A percentile compares a stretch with the other conserved stretches of the same genome.
These are phyloP conservation scores for Boleophthalmus pectinirostris DNA, from an alignment of 2,113 vertebrate species.

Conservation along the genomic window DNA sequence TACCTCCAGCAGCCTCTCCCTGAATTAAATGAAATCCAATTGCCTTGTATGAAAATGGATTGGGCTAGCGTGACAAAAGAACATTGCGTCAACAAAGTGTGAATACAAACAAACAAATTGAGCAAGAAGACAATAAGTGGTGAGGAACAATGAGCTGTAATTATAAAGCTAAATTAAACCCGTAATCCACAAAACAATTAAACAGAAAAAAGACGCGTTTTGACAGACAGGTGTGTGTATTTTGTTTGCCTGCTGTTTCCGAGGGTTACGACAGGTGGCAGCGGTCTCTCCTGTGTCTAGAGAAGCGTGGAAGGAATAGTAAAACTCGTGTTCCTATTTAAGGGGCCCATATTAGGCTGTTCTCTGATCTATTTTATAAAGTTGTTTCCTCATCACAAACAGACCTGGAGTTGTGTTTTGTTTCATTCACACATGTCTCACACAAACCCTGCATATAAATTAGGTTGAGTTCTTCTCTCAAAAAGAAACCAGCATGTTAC, in stretches of 20 bases:
- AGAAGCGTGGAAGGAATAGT: conserved; percentile 53
- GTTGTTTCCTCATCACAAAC: no score
- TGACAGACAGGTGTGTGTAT: conserved; percentile 49
- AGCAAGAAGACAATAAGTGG: conserved; percentile 66
- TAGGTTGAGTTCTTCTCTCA: no score
- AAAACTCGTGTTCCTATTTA: conserved; percentile 66
- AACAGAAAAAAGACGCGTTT: conserved; percentile 28
- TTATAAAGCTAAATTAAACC: conserved; percentile 68
- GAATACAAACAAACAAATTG: conserved; percentile 73
- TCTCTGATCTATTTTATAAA: no score
- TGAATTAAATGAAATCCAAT: conserved; percentile 64
- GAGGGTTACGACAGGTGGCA: conserved; percentile 72
- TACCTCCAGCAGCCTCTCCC: conserved; percentile 21
- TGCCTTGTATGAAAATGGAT: conserved; percentile 54
- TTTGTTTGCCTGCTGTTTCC: conserved; percentile 52
- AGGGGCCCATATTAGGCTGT: no score
- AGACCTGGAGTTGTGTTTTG: no score
- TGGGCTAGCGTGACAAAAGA: conserved; percentile 65
- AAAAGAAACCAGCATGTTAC: no score
- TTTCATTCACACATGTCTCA: no score
- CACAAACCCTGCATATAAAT: no score
- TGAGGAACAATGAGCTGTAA: conserved; percentile 60
- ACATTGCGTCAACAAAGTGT: conserved; percentile 57
- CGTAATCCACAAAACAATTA: conserved; percentile 63
- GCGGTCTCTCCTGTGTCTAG: conserved; percentile 49